Evolutionary conservation across 2,113 vertebrate genomes (phyloP).

Genomic region (Sorex fumeus): DNA sequence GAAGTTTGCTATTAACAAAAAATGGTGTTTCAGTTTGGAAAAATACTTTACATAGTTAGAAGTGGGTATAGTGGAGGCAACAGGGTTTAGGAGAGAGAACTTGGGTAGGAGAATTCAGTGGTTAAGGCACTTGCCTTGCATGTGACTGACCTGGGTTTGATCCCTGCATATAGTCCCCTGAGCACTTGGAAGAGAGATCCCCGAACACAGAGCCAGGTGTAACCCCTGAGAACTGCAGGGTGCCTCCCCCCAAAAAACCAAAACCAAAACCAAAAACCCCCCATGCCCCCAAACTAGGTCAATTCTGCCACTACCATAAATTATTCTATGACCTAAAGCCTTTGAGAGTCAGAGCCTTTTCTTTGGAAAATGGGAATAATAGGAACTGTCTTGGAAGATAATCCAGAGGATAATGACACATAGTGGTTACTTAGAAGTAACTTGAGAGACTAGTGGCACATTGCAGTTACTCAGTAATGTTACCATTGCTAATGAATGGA

Average conservation of each 20-base stretch:
- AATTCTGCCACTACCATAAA: background rate
- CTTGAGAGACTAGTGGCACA: background rate
- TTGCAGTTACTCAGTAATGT: background rate
- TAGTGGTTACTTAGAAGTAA: background rate
- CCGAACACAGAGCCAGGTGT: too few species aligned
- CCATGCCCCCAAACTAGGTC: too few species aligned
- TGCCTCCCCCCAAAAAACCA: too few species aligned
- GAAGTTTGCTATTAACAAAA: background rate
- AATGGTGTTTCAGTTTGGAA: background rate
- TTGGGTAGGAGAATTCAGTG: too few species aligned
- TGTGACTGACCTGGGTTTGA: too few species aligned
- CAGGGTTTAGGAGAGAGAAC: background rate
- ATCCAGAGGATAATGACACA: background rate
- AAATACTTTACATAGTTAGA: conserved; percentile 8
- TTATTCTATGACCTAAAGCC: background rate
- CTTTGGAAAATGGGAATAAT: background rate
- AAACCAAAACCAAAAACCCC: too few species aligned
- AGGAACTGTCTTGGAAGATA: background rate
- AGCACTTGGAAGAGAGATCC: too few species aligned
- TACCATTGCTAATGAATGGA: conserved; percentile 15
- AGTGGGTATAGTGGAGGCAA: background rate
- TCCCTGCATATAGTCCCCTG: too few species aligned
- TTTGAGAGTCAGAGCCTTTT: background rate
- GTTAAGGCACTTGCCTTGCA: too few species aligned
- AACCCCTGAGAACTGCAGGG: too few species aligned